Conservation (phyloP, 2,797 vertebrate genomes). For the Crossoptilon crossoptilon region DNA sequence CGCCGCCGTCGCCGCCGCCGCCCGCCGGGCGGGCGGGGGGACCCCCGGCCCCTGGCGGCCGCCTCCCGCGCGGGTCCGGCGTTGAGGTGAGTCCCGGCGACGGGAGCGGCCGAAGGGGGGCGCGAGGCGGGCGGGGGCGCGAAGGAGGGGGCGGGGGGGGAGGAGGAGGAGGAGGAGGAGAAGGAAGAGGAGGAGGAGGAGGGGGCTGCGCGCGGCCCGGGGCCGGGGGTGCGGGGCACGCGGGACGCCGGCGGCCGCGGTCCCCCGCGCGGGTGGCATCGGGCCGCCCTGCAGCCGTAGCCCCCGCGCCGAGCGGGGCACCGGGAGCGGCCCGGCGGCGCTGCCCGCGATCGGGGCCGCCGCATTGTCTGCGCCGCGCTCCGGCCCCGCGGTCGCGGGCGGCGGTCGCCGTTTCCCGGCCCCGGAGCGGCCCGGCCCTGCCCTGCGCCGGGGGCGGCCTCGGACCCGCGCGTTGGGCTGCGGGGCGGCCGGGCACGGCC, state of each 20-base stretch:
- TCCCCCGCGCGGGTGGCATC: too few species aligned
- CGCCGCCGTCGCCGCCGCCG: background rate
- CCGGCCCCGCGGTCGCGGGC: background rate
- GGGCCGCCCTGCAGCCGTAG: too few species aligned
- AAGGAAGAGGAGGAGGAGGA: too few species aligned
- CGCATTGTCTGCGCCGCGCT: background rate
- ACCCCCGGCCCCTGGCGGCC: background rate
- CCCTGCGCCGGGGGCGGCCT: too few species aligned
- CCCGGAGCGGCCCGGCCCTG: too few species aligned
- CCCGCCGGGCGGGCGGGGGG: slow-evolving; percentile 20
- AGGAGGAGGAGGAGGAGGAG: too few species aligned
- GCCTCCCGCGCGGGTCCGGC: background rate
- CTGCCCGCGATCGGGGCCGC: background rate
- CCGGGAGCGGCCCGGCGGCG: background rate
- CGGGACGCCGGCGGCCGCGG: too few species aligned
- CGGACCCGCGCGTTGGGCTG: too few species aligned
- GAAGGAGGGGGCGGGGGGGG: too few species aligned
- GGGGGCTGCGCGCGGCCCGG: too few species aligned
- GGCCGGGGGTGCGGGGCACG: background rate
- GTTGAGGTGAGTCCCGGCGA: slow-evolving; percentile 11
- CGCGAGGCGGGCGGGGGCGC: background rate
- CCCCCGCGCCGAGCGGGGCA: too few species aligned
- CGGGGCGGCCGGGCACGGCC: too few species aligned
- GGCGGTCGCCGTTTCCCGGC: background rate
- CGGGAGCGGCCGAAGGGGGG: background rate